phyloP scores from a whole-genome alignment of 2,888 invertebrate genomes.

The Ctenicera cuprea region DNA sequence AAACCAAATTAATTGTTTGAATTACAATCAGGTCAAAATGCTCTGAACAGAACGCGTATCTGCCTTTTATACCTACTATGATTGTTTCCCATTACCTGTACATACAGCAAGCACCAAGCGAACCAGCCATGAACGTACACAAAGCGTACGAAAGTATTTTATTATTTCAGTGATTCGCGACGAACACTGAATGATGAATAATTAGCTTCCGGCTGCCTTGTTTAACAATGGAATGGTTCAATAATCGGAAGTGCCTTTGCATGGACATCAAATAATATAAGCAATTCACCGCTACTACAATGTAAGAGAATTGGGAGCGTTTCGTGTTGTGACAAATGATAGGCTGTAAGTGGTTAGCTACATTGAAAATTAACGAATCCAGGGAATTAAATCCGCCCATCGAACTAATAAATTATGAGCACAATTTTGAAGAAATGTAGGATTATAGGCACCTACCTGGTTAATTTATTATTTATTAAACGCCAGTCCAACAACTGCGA shows the following conservation, averaged over 20 bases:
- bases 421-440: neutral
- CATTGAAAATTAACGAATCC: conserved; percentile 34
- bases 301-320: conserved; percentile 25
- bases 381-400: conserved; percentile 2
- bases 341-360: conserved; percentile 33
- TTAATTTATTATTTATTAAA: conserved; percentile 7
- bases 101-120: conserved; percentile 9
- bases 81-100: conserved; percentile 22
- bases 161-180: conserved; percentile 54
- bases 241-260: conserved; percentile 64
- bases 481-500: neutral
- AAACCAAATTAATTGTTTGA: conserved; percentile 13
- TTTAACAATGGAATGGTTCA: conserved; percentile 65
- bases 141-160: conserved; percentile 48
- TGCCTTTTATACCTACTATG: neutral
- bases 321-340: conserved; percentile 37
- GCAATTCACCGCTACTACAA: conserved; percentile 37
- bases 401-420: neutral
- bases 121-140: conserved; percentile 3
- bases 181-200: conserved; percentile 62
- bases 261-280: conserved; percentile 48
- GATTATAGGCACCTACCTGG: neutral
- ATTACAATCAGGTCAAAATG: conserved; percentile 21
- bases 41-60: conserved; percentile 14
- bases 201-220: conserved; percentile 67